Evolutionary conservation across 2,888 invertebrate genomes (phyloP).

Genomic region (Geophilus truncorum): DNA sequence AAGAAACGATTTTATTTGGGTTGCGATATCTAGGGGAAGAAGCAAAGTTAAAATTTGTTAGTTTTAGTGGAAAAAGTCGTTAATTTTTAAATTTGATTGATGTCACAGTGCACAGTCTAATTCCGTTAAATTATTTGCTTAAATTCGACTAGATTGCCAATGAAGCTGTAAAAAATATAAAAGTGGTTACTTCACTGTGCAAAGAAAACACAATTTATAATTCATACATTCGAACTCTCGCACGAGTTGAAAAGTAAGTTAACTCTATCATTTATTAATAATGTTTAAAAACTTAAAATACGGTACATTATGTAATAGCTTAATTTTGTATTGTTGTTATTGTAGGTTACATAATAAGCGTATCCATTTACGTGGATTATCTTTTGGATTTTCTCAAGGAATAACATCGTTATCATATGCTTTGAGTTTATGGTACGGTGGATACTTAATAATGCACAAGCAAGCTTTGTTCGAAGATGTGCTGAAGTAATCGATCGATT

Average conservation of each 20-base stretch:
- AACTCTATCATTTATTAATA: too few species aligned
- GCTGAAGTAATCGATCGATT: background rate
- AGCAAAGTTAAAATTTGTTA: too few species aligned
- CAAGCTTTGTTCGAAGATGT: background rate
- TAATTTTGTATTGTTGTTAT: background rate
- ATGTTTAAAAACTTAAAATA: background rate
- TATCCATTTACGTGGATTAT: background rate
- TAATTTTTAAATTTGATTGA: too few species aligned
- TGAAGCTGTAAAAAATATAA: background rate
- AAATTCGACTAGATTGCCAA: background rate
- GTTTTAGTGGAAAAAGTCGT: too few species aligned
- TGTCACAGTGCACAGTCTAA: too few species aligned
- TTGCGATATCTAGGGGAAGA: too few species aligned
- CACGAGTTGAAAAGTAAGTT: too few species aligned
- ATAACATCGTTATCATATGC: background rate
- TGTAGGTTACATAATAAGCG: background rate
- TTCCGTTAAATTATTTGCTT: background rate
- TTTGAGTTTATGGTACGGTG: background rate
- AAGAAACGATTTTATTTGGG: background rate
- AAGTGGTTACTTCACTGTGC: too few species aligned
- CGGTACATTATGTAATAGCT: background rate
- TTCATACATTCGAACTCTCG: too few species aligned
- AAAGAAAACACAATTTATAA: too few species aligned
- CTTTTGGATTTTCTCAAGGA: background rate
- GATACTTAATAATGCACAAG: background rate